Base-by-base conservation (phyloP, 2,888 invertebrate genomes). In the Taphrorychus bicolor region DNA sequence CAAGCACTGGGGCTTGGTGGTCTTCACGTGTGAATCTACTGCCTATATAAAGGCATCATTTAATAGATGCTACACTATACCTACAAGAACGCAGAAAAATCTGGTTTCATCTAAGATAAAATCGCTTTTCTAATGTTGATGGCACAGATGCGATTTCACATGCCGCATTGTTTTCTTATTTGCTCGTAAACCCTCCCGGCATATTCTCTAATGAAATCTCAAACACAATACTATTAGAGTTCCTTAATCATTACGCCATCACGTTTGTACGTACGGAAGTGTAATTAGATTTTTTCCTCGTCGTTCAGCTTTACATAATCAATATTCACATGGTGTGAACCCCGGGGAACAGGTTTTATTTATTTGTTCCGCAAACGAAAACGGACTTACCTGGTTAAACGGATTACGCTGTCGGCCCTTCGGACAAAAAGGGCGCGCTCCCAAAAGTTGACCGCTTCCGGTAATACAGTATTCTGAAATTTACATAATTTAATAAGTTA, bases 401-500 rank as follows among this genome's bases (percentile, higher is more conserved):
- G 88, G 72, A 97, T 96, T 1, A 93, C 91, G 64, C 89, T 91
- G 71, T 90, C 91, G 2, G 95, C 94, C 82, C 92, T 91, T 58
- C 95, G 87, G 1, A 97, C 96, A 87, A 91, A 92, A 63, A 98
- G 84, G 0, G 97, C 95, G 79, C 90, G 88, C 81, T 97, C 93
- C 97, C 97, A 97, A 84, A 95, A 98, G 73, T 90, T 89, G 0
- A 97, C 94, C 48, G 97, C 97, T 80, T 94, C 90, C 0, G 96
- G 95, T 73, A 97, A 82, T 71, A 97, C 92, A 56, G 94, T 94
- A 77, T 94, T 91, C 93, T 94, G 85, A 49, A 85, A 75, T 45
- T n/a, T n/a, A n/a, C n/a, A n/a, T n/a, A n/a, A n/a, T n/a, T n/a
- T n/a, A n/a, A n/a, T n/a, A n/a, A n/a, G n/a, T n/a, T n/a, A n/a